Conservation (phyloP, 2,888 invertebrate genomes). For the Cataglyphis livida region DNA sequence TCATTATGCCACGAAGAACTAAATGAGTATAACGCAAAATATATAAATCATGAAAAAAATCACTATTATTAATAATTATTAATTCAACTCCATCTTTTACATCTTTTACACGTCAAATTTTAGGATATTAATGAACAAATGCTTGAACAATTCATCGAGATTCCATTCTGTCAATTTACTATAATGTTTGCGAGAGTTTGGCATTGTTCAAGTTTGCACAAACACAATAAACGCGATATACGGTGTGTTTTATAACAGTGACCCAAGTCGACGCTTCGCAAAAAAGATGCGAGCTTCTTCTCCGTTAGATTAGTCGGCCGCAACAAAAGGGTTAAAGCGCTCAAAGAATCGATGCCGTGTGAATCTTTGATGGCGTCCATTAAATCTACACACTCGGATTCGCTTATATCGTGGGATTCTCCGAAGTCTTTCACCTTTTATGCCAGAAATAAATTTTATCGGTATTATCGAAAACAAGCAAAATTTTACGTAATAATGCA, state of each 20-base stretch:
- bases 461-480: background rate
- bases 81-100: background rate
- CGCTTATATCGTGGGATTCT: constrained; percentile 9
- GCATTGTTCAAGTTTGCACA: background rate
- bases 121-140: background rate
- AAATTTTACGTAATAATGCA: background rate
- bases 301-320: constrained; percentile 8
- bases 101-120: background rate
- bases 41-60: background rate
- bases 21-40: background rate
- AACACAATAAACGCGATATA: constrained; percentile 3
- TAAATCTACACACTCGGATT: constrained; percentile 41
- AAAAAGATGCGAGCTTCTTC: constrained; percentile 2
- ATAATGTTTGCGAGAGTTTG: background rate
- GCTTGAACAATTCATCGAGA: background rate
- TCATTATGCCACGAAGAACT: background rate
- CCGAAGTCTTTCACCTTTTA: constrained; percentile 9
- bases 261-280: background rate
- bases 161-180: background rate
- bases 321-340: constrained; percentile 29
- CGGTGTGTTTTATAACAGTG: background rate
- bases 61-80: background rate
- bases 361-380: constrained; percentile 40
- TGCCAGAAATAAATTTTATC: background rate
- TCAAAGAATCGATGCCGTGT: constrained; percentile 41